Percentiles rank a stretch among this genome's conserved stretches.
Evolutionary conservation across 2,888 invertebrate genomes (phyloP).

Genomic region (Trichogramma dendrolimi): DNA sequence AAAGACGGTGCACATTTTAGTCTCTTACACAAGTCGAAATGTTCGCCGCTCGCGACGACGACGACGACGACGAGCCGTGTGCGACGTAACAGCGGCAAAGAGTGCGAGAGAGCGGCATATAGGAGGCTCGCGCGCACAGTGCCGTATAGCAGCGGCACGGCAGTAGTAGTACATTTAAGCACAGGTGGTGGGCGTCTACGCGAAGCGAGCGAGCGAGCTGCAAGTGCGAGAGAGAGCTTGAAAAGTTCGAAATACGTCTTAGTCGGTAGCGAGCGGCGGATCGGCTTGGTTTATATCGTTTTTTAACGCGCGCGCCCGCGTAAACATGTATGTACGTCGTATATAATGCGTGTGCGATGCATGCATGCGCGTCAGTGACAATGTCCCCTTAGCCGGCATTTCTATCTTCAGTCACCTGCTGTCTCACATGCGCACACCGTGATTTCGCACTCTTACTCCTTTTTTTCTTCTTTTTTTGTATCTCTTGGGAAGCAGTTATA

Average conservation of each 20-base stretch:
- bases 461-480: too few species aligned
- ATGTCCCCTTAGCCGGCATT: too few species aligned
- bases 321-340: constrained; percentile 1
- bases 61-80: not conserved
- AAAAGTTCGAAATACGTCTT: constrained; percentile 21
- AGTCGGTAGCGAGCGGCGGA: constrained; percentile 22
- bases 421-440: too few species aligned
- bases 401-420: too few species aligned
- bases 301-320: constrained; percentile 23
- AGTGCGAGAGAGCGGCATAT: not conserved
- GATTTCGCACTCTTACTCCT: too few species aligned
- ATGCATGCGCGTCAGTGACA: too few species aligned
- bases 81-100: not conserved
- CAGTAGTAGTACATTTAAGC: constrained; percentile 15
- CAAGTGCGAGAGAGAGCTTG: constrained; percentile 37
- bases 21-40: not conserved
- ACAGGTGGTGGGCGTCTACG: constrained; percentile 46
- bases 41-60: not conserved
- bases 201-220: constrained; percentile 36
- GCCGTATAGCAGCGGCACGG: too few species aligned
- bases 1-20: not conserved
- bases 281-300: constrained; percentile 18
- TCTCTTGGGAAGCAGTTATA: too few species aligned
- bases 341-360: not conserved
- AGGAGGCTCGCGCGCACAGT: too few species aligned